These are phyloP conservation scores for Leucopsar rothschildi DNA, from an alignment of 2,113 vertebrate genomes.

Conservation along the genomic window DNA sequence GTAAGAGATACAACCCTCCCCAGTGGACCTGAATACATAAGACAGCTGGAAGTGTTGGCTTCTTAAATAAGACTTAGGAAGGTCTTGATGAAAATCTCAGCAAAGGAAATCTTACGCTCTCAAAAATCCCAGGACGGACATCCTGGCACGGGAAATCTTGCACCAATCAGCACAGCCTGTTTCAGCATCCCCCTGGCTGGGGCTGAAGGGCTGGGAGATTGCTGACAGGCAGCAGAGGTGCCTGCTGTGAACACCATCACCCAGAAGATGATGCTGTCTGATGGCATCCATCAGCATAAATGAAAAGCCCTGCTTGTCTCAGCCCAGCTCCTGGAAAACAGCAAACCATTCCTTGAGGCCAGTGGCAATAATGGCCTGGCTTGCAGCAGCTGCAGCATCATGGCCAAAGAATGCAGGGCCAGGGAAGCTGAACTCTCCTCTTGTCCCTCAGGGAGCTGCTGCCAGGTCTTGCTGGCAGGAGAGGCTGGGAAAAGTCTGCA, in stretches of 20 bases:
- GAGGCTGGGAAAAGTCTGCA: neutral
- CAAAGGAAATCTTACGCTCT: neutral
- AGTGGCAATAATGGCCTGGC: neutral
- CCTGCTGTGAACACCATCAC: neutral
- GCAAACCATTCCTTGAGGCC: neutral
- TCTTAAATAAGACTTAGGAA: neutral
- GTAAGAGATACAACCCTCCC: neutral
- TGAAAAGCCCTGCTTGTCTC: neutral
- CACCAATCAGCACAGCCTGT: neutral
- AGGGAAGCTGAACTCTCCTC: neutral
- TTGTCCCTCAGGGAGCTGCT: neutral
- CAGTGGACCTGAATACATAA: neutral
- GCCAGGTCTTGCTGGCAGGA: neutral
- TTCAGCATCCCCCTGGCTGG: neutral
- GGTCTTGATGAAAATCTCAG: conserved; percentile 26
- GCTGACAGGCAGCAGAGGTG: neutral
- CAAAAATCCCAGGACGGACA: neutral
- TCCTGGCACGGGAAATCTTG: neutral
- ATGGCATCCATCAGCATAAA: neutral
- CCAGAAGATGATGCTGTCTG: neutral
- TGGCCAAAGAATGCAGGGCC: neutral
- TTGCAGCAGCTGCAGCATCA: neutral
- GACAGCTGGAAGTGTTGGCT: neutral
- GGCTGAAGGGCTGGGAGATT: neutral
- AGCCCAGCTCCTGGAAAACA: neutral